Percentiles rank a stretch among this genome's conserved stretches.
Evolutionary conservation across 2,113 vertebrate species (phyloP).

Genomic region (Rhynchomys soricoides): DNA sequence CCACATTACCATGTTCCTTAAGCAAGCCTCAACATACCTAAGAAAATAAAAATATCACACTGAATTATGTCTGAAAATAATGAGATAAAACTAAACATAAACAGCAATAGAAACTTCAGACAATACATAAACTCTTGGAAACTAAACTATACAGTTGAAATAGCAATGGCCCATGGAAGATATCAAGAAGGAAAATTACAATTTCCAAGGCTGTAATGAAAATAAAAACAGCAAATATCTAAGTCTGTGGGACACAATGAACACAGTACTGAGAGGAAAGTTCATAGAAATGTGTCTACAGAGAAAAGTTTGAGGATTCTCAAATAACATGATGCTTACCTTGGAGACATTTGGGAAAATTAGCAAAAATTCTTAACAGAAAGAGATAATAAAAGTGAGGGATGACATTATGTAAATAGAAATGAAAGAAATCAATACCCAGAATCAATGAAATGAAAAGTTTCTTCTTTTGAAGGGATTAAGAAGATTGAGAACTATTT

Average conservation of each 20-base stretch:
- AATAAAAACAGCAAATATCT: not conserved
- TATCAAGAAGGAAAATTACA: not conserved
- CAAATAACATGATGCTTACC: not conserved
- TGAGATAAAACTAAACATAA: not conserved
- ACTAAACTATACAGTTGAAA: not conserved
- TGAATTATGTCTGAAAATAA: not conserved
- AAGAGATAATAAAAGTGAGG: not conserved
- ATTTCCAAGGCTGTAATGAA: not conserved
- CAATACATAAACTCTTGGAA: not conserved
- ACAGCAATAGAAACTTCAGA: not conserved
- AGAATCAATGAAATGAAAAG: not conserved
- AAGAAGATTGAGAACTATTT: not conserved
- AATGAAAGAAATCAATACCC: not conserved
- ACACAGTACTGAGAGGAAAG: not conserved
- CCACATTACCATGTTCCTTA: not conserved
- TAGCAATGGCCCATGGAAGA: not conserved
- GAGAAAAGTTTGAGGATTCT: not conserved
- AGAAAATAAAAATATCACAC: not conserved
- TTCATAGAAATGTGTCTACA: not conserved
- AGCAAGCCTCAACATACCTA: not conserved
- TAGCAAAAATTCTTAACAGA: not conserved
- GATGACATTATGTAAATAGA: not conserved
- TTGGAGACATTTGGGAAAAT: not conserved
- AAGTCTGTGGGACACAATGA: not conserved
- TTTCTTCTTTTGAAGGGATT: not conserved